phyloP scores from a whole-genome alignment of 1,140 invertebrate species.

The Diuraphis noxia region DNA sequence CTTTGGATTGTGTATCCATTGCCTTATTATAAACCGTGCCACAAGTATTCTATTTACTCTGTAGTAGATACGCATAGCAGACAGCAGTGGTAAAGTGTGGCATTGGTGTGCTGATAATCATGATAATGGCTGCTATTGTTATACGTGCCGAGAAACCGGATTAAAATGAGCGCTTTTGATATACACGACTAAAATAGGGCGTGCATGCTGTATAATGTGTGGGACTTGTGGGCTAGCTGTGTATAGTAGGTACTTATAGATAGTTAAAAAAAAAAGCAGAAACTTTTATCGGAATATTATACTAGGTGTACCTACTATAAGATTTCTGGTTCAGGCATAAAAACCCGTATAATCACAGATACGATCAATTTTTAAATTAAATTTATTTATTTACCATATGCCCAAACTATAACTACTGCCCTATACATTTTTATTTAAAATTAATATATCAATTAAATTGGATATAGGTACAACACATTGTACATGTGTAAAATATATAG shows the following conservation, averaged over 20 bases:
- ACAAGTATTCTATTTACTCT: not conserved
- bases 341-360: not conserved
- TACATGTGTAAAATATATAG: no score
- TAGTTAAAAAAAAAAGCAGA: not conserved
- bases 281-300: not conserved
- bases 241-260: not conserved
- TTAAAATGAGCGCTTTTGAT: slow-evolving; percentile 43
- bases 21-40: not conserved
- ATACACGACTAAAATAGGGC: slow-evolving; percentile 44
- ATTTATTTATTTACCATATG: not conserved
- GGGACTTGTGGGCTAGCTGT: slow-evolving; percentile 16
- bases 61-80: not conserved
- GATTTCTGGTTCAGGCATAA: not conserved
- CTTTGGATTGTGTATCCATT: not conserved
- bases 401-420: not conserved
- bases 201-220: slow-evolving; percentile 25
- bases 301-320: not conserved
- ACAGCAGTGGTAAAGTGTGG: not conserved
- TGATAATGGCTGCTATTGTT: slow-evolving; percentile 47
- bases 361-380: not conserved
- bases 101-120: slow-evolving; percentile 46
- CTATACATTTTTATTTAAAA: not conserved
- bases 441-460: not conserved
- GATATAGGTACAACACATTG: not conserved
- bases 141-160: slow-evolving; percentile 37